Evolutionary conservation across 37 sponge, comb jelly and placozoan species (phyloP).

Genomic region (Eunapius fragilis): DNA sequence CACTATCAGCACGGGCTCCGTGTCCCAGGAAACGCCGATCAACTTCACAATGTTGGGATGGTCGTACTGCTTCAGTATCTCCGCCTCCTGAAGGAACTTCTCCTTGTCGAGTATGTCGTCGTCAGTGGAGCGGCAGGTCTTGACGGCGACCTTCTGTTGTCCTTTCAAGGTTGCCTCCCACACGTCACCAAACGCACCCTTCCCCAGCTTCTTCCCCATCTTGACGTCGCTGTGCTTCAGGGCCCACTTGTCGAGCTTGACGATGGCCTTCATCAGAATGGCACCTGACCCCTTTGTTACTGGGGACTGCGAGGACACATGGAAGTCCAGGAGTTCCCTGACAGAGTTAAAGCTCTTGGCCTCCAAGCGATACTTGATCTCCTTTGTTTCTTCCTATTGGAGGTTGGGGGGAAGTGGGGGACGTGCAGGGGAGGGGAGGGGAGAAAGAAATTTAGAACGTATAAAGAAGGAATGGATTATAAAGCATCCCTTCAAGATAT

Average conservation of each 20-base stretch:
- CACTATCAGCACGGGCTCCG: constrained; percentile 88
- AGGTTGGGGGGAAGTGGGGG: too few species aligned
- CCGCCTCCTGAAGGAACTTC: constrained; percentile 87
- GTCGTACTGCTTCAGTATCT: constrained; percentile 89
- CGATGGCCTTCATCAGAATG: constrained; percentile 28
- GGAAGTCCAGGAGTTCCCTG: constrained; percentile 60
- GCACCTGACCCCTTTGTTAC: constrained; percentile 60
- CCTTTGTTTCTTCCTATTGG: background rate
- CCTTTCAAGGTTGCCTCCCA: constrained; percentile 58
- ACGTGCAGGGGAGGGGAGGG: too few species aligned
- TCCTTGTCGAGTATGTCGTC: constrained; percentile 60
- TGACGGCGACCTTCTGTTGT: constrained; percentile 72
- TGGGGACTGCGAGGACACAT: constrained; percentile 31
- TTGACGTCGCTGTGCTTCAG: constrained; percentile 20
- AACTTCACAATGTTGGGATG: constrained; percentile 94
- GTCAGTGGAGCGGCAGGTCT: constrained; percentile 82
- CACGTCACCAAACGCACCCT: constrained; percentile 93
- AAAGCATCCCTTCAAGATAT: too few species aligned
- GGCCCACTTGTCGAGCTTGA: constrained; percentile 62
- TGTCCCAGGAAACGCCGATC: constrained; percentile 83
- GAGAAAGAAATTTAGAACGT: too few species aligned
- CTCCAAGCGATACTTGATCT: constrained; percentile 65
- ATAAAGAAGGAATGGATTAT: too few species aligned
- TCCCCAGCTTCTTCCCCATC: constrained; percentile 47
- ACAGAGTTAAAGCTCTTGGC: constrained; percentile 56